phyloP scores from a whole-genome alignment of 2,888 invertebrate species.

The Ornithoptera priamus region DNA sequence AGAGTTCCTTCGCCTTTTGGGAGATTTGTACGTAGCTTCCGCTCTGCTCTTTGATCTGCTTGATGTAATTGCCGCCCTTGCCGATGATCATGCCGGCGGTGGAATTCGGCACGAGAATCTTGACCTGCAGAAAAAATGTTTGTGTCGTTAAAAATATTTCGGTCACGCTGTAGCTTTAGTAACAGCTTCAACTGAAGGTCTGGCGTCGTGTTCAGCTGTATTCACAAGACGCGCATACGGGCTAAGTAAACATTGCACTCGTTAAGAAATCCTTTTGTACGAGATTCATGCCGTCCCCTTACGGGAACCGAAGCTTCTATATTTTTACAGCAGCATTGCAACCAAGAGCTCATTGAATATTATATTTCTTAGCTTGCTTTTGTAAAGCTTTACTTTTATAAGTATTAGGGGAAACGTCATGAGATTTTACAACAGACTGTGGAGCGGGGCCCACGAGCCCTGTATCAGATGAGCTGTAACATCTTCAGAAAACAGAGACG shows the following conservation, averaged over 20 bases:
- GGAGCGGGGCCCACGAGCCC: too few relatives aligned
- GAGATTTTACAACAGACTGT: too few relatives aligned
- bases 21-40: slow-evolving; percentile 98
- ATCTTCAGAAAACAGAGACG: too few relatives aligned
- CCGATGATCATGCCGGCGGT: slow-evolving; percentile 99
- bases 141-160: not conserved
- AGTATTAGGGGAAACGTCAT: too few relatives aligned
- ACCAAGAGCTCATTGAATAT: too few relatives aligned
- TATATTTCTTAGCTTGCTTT: too few relatives aligned
- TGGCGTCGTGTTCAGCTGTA: slow-evolving; percentile 6
- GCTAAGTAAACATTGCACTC: slow-evolving; percentile 18
- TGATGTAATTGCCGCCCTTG: slow-evolving; percentile 97
- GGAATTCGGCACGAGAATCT: slow-evolving; percentile 97
- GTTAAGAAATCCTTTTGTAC: slow-evolving; percentile 27
- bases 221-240: slow-evolving; percentile 17
- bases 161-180: not conserved
- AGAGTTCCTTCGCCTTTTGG: slow-evolving; percentile 96
- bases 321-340: slow-evolving; percentile 1
- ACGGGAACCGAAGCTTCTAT: slow-evolving; percentile 11
- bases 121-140: slow-evolving; percentile 78
- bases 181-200: slow-evolving; percentile 4
- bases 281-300: slow-evolving; percentile 2
- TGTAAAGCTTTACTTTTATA: too few relatives aligned
- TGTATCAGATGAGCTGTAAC: too few relatives aligned
- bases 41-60: slow-evolving; percentile 96